A percentile compares a stretch with the other conserved stretches of the same genome.
phyloP scores from a whole-genome alignment of 2,888 invertebrate species.

The Mechanitis messenoides region DNA sequence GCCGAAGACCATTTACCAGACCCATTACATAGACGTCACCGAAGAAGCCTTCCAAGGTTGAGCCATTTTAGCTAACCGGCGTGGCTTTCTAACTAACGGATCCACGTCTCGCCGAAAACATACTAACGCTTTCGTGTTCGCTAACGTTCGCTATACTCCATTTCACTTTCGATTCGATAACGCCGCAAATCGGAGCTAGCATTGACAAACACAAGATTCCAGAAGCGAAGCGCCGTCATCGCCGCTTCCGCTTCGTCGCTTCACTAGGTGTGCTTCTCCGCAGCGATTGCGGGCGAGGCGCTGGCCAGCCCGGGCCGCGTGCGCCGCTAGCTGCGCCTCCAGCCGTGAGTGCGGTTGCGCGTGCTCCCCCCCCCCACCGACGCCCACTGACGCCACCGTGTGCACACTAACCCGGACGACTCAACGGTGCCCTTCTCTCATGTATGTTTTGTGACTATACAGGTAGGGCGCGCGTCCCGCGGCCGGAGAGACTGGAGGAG shows the following conservation, averaged over 20 bases:
- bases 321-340: constrained; percentile 30
- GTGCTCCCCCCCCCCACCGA: not conserved
- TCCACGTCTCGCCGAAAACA: constrained; percentile 9
- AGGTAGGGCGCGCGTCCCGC: constrained; percentile 68
- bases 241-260: constrained; percentile 20
- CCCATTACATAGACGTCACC: constrained; percentile 52
- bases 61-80: constrained; percentile 55
- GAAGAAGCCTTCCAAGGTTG: constrained; percentile 57
- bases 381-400: not conserved
- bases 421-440: constrained; percentile 25
- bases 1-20: constrained; percentile 60
- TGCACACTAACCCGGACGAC: not conserved
- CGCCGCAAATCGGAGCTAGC: not conserved
- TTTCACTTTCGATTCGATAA: constrained; percentile 1
- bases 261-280: constrained; percentile 42
- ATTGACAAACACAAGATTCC: constrained; percentile 10
- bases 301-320: constrained; percentile 70
- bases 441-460: constrained; percentile 38
- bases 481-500: constrained; percentile 77
- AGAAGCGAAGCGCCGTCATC: not conserved
- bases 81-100: constrained; percentile 23
- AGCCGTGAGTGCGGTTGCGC: constrained; percentile 5
- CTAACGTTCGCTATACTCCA: constrained; percentile 1
- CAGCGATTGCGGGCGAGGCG: constrained; percentile 47
- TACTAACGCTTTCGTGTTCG: constrained; percentile 10